phyloP scores from a whole-genome alignment of 2,888 invertebrate genomes.

The Conus canariensis region DNA sequence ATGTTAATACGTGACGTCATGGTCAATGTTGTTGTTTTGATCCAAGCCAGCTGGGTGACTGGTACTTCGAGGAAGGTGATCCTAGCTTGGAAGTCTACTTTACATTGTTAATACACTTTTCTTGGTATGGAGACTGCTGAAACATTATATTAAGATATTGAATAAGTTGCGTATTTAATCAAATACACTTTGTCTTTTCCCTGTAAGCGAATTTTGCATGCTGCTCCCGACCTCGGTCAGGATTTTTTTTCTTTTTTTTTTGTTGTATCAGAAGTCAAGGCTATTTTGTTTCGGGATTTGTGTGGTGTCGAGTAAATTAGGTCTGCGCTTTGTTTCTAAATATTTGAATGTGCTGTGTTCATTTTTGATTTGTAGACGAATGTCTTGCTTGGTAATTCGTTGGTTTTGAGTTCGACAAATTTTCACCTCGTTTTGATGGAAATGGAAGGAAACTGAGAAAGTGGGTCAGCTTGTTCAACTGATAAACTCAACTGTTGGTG shows the following conservation, averaged over 20 bases:
- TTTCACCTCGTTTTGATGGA: too few relatives aligned
- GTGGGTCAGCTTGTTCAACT: too few relatives aligned
- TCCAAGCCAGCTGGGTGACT: slow-evolving; percentile 43
- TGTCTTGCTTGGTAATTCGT: too few relatives aligned
- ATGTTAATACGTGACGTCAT: slow-evolving; percentile 63
- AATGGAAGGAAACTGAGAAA: too few relatives aligned
- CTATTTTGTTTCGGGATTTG: not conserved
- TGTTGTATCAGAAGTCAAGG: slow-evolving; percentile 3
- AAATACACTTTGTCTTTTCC: not conserved
- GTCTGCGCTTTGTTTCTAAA: not conserved
- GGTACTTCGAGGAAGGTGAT: not conserved
- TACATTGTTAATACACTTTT: not conserved
- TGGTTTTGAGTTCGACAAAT: not conserved
- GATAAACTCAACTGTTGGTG: too few relatives aligned
- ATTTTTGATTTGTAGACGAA: too few relatives aligned
- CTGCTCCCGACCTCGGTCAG: not conserved
- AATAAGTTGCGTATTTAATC: not conserved
- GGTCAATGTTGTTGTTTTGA: slow-evolving; percentile 65
- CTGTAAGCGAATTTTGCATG: not conserved
- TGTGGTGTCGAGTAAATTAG: not conserved
- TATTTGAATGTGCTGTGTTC: not conserved
- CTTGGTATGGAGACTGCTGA: not conserved
- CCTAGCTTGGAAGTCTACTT: not conserved
- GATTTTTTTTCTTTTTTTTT: not conserved
- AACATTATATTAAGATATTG: not conserved